Evolutionary conservation across 2,113 vertebrate species (phyloP), one percentile per base, ranked within the genome.

Genomic region (Monopterus albus): DNA sequence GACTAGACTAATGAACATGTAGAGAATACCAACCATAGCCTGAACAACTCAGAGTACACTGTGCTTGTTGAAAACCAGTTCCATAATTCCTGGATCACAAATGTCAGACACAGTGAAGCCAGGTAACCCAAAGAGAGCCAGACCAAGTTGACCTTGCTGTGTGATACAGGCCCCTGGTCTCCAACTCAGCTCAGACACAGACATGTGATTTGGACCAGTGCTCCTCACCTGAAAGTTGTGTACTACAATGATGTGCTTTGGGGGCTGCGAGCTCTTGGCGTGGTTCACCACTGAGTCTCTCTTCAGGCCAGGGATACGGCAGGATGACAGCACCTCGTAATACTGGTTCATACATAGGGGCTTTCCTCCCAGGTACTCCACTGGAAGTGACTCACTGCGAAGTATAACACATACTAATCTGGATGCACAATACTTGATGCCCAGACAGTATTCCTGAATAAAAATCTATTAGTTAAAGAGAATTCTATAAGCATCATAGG

Each of bases 331-430:
- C 61, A 99, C 94, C 78, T 96, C 96, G 78, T 98, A 98, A 88
- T 98, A 99, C 92, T 99, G 98, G 80, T 96, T 95, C 98, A 99
- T 99, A 83, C 98, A 99, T 43, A 99, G 93, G 0, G 94, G 93
- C 65, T 95, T 95, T 26, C 94, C 95, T 7, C 94, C 94, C 63
- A 98, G 75, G 86, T 92, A 90, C 83, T 99, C 96, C 26, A 97
- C 92, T 0, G 97, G 97, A 1, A 99, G 87, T 0, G 94, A 95
- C 87, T 98, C 96, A 50, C 97, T 98, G 90, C 4, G 57, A 82
- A 42, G 53, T 52, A 86, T 5, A n/a, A n/a, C n/a, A n/a, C n/a
- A n/a, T n/a, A n/a, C n/a, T n/a, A n/a, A n/a, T n/a, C n/a, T n/a
- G n/a, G n/a, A n/a, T n/a, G n/a, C n/a, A n/a, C n/a, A n/a, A n/a